phyloP scores from a whole-genome alignment of 2,797 vertebrate species.

The Premnoplex brunnescens region DNA sequence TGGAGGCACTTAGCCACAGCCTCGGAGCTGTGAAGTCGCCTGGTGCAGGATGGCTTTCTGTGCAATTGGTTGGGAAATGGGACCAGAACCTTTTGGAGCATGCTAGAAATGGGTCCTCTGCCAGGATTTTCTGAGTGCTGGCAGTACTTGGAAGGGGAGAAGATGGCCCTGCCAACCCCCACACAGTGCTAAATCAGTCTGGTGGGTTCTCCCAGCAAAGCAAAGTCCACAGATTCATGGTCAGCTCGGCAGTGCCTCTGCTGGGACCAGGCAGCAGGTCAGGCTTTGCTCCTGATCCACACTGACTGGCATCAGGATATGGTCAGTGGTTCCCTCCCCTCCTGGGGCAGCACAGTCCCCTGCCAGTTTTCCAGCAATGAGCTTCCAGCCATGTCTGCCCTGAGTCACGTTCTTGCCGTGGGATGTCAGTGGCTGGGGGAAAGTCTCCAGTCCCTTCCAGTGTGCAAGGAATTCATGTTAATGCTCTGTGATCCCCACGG shows the following conservation, averaged over 20 bases:
- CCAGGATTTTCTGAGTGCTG: background rate
- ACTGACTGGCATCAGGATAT: background rate
- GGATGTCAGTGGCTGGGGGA: fast-evolving
- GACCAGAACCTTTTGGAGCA: background rate
- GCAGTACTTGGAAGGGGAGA: background rate
- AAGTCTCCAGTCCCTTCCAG: background rate
- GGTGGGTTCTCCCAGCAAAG: background rate
- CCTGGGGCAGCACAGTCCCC: background rate
- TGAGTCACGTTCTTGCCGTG: fast-evolving
- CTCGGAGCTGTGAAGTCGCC: fast-evolving
- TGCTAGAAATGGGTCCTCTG: background rate
- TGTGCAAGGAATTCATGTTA: background rate
- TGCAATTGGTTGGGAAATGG: background rate
- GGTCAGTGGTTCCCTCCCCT: background rate
- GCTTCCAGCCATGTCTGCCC: background rate
- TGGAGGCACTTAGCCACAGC: background rate
- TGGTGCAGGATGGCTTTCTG: background rate
- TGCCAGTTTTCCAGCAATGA: background rate
- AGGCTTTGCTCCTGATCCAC: background rate
- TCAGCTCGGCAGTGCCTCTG: background rate
- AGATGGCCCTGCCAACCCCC: background rate
- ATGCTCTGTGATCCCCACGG: background rate
- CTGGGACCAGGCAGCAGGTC: background rate
- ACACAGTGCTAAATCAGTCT: background rate
- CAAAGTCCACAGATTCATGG: background rate